Evolutionary conservation across 1,140 invertebrate genomes (phyloP).

Genomic region (Druon quercuslanigerum): DNA sequence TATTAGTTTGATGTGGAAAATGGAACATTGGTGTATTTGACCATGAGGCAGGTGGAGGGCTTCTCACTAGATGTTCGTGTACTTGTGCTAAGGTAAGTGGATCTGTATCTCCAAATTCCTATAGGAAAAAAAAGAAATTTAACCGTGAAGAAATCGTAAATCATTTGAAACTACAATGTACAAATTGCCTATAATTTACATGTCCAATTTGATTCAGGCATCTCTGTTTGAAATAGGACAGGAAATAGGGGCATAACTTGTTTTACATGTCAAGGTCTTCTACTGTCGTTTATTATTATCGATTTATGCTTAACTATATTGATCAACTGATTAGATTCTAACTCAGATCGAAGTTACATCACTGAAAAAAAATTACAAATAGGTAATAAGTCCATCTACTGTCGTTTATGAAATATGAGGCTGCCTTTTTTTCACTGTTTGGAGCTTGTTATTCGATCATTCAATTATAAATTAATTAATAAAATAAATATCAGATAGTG

Average conservation of each 20-base stretch:
- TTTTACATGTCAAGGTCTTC: background rate
- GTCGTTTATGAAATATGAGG: too few relatives aligned
- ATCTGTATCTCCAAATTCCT: slow-evolving; percentile 83
- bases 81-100: slow-evolving; percentile 85
- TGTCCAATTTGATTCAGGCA: too few relatives aligned
- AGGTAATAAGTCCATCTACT: too few relatives aligned
- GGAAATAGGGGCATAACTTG: background rate
- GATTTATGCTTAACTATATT: background rate
- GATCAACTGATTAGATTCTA: background rate
- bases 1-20: slow-evolving; percentile 61
- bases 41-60: slow-evolving; percentile 86
- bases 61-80: slow-evolving; percentile 88
- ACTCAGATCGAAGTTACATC: background rate
- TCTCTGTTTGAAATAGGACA: too few relatives aligned
- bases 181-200: too few relatives aligned
- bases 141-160: too few relatives aligned
- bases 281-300: background rate
- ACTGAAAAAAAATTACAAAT: too few relatives aligned
- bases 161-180: too few relatives aligned
- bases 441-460: too few relatives aligned
- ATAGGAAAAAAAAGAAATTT: slow-evolving; percentile 60
- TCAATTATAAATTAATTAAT: too few relatives aligned
- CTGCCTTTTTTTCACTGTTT: too few relatives aligned
- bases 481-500: too few relatives aligned
- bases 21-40: slow-evolving; percentile 74